These are phyloP conservation scores for Cinclus mexicanus DNA, from an alignment of 2,113 vertebrate species.

Conservation along the genomic window DNA sequence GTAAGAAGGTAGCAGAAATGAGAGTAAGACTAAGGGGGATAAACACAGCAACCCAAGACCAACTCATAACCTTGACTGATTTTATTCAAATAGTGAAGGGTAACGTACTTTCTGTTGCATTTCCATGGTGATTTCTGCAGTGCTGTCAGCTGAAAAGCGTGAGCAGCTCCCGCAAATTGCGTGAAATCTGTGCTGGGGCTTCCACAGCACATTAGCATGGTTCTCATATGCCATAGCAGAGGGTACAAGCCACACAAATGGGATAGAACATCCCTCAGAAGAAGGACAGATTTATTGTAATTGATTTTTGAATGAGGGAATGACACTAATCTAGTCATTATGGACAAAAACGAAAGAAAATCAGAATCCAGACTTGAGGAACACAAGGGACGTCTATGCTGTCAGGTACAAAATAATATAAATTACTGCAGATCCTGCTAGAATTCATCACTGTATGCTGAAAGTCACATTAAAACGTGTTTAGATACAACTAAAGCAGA, in stretches of 20 bases:
- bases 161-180: slow-evolving; percentile 47
- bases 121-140: slow-evolving; percentile 64
- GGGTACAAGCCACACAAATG: background rate
- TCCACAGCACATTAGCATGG: background rate
- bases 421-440: slow-evolving; percentile 21
- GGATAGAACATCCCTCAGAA: background rate
- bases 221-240: background rate
- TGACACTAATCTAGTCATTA: background rate
- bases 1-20: slow-evolving; percentile 60
- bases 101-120: slow-evolving; percentile 53
- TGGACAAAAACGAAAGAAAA: slow-evolving; percentile 36
- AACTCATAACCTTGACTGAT: slow-evolving; percentile 17
- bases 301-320: slow-evolving; percentile 16
- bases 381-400: background rate
- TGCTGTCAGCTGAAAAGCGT: slow-evolving; percentile 56
- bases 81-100: slow-evolving; percentile 56
- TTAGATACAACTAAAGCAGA: background rate
- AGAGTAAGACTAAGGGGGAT: slow-evolving; percentile 12
- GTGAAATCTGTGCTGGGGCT: background rate
- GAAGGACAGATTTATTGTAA: background rate
- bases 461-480: background rate
- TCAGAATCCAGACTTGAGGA: background rate
- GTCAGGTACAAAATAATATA: slow-evolving; percentile 30
- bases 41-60: slow-evolving; percentile 59
- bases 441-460: background rate